These are phyloP conservation scores for Lycophotia porphyrea DNA, from an alignment of 2,888 invertebrate species.

Conservation along the genomic window DNA sequence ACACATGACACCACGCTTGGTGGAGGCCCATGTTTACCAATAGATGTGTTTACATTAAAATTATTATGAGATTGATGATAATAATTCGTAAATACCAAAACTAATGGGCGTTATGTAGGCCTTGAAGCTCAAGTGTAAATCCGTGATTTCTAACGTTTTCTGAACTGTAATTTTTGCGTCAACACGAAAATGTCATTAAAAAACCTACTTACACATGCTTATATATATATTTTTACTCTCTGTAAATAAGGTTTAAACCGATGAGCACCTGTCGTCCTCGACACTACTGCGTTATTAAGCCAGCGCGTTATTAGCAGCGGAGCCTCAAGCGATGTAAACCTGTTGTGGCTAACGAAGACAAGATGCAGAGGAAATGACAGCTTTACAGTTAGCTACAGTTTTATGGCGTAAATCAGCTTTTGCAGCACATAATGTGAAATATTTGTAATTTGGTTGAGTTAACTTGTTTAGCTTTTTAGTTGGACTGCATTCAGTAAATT, in stretches of 20 bases:
- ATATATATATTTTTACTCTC: not conserved
- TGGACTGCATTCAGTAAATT: too few species aligned
- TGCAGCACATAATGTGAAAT: not conserved
- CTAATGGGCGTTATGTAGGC: not conserved
- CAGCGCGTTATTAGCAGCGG: slow-evolving; percentile 13
- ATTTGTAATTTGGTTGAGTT: not conserved
- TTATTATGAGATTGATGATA: not conserved
- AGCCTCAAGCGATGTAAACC: slow-evolving; percentile 32
- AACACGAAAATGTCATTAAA: not conserved
- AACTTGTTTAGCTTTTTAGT: too few species aligned
- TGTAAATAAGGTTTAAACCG: not conserved
- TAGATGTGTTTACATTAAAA: not conserved
- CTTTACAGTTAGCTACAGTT: slow-evolving; percentile 41
- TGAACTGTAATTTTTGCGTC: not conserved
- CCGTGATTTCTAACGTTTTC: not conserved
- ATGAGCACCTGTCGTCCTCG: slow-evolving; percentile 19
- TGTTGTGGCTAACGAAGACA: slow-evolving; percentile 37
- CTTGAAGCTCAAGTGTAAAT: not conserved
- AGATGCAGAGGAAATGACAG: slow-evolving; percentile 25
- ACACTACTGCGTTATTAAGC: slow-evolving; percentile 22
- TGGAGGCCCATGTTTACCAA: not conserved
- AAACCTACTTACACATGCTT: not conserved
- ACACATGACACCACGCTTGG: not conserved
- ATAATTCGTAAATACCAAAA: not conserved
- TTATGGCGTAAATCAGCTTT: slow-evolving; percentile 28